phyloP scores from a whole-genome alignment of 2,113 vertebrate species.

The Alaudala cheleensis region DNA sequence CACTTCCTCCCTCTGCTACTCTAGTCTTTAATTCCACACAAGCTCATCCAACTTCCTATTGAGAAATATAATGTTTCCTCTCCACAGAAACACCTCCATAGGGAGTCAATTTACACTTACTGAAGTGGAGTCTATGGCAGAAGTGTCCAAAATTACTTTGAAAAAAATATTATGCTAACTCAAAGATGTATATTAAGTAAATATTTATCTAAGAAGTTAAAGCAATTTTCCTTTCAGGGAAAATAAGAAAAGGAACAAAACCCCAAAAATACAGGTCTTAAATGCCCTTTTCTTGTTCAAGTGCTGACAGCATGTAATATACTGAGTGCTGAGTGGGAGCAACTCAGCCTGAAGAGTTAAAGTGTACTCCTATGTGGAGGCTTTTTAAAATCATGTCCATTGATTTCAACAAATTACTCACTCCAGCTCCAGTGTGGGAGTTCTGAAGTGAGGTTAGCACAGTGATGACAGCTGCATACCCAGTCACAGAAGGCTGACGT shows the following conservation, averaged over 20 bases:
- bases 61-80: not conserved
- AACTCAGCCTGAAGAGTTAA: conserved; percentile 4
- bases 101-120: not conserved
- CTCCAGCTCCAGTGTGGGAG: not conserved
- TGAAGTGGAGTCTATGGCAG: not conserved
- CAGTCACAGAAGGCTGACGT: not conserved
- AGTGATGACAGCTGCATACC: not conserved
- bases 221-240: not conserved
- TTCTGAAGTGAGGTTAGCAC: not conserved
- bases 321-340: not conserved
- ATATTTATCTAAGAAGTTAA: not conserved
- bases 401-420: conserved; percentile 42
- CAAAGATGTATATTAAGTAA: not conserved
- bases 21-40: not conserved
- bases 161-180: not conserved
- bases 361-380: not conserved
- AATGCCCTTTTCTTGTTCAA: not conserved
- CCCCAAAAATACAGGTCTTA: not conserved
- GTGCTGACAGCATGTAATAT: not conserved
- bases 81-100: not conserved
- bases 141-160: not conserved
- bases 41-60: not conserved
- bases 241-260: not conserved
- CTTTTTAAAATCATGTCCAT: conserved; percentile 25
- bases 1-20: not conserved